Base-by-base conservation (phyloP, 2,797 vertebrate species). In the Rhinatrema bivittatum region DNA sequence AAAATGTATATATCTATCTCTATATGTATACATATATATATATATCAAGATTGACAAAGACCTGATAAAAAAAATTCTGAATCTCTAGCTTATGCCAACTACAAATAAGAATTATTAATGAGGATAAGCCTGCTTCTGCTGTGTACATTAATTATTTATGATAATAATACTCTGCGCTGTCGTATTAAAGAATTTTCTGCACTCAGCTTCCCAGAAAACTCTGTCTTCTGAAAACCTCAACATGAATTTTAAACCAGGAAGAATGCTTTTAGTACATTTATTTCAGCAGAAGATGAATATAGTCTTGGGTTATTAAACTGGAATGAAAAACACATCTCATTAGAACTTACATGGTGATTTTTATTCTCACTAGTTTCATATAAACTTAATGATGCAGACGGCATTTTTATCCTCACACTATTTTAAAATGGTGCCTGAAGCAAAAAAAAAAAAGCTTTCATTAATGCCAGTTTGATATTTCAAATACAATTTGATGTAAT, bases 301-400 rank as follows among this genome's bases (percentile, higher is more conserved):
- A 84, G 82, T 84, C 79, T 82, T 82, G 79, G 82, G 83, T 84
- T 85, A 87, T 87, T 87, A 87, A 85, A 83, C 81, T 79, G 81
- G 77, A 84, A 84, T 86, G 81, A 86, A 86, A 86, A 86, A 85
- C 82, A 84, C 76, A 85, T 83, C 82, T 85, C 84, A 84, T 86
- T 86, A 86, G 80, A 82, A 85, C 82, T 86, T 85, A 86, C 79
- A 84, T 82, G 73, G 78, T 85, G 79, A 84, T 87, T 84, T 87
- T 85, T 86, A 86, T 84, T 84, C 82, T 86, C 80, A 78, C 81
- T 82, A 78, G 81, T 84, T 85, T 85, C 84, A 80, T 82, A 84
- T 86, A 84, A 86, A 86, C 83, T 82, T 86, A 87, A 87, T 85
- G 85, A 84, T 85, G 83, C 82, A 84, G 79, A 70, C 74, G 82